Conservation (phyloP, 2,797 vertebrate genomes). For the Argyrosomus regius region DNA sequence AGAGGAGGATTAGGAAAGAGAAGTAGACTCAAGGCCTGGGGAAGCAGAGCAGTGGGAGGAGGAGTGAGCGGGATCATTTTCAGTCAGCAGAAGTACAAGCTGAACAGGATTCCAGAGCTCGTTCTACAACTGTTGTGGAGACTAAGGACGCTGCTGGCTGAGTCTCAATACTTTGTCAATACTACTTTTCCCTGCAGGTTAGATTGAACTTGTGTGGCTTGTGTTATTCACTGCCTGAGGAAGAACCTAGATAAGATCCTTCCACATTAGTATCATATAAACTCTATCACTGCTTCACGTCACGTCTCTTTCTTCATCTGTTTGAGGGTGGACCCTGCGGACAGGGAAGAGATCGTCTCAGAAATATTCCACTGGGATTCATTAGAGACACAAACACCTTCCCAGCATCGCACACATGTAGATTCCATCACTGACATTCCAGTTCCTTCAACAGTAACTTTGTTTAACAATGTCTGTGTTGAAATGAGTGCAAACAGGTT, state of each 20-base stretch:
- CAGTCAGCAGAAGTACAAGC: conserved; percentile 37
- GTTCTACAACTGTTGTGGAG: conserved; percentile 20
- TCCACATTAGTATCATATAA: background rate
- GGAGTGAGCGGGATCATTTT: conserved; percentile 26
- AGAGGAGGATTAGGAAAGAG: too few relatives aligned
- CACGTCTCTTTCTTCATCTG: background rate
- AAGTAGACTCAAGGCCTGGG: background rate
- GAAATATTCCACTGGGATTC: background rate
- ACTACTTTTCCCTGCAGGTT: background rate
- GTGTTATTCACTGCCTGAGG: conserved; percentile 13
- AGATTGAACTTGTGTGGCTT: background rate
- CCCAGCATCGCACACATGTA: background rate
- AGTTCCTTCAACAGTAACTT: background rate
- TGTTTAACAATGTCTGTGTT: background rate
- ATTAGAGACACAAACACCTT: background rate
- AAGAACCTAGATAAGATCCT: background rate
- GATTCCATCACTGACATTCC: background rate
- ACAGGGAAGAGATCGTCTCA: background rate
- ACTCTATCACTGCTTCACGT: background rate
- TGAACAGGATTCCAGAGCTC: conserved; percentile 48
- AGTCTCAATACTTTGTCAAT: conserved; percentile 17
- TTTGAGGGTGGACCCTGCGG: background rate
- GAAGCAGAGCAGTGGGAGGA: conserved; percentile 1
- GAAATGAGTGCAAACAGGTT: background rate
- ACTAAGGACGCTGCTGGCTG: conserved; percentile 2